Evolutionary conservation across 1,140 invertebrate species (phyloP).

Genomic region (Oncopeltus fasciatus): DNA sequence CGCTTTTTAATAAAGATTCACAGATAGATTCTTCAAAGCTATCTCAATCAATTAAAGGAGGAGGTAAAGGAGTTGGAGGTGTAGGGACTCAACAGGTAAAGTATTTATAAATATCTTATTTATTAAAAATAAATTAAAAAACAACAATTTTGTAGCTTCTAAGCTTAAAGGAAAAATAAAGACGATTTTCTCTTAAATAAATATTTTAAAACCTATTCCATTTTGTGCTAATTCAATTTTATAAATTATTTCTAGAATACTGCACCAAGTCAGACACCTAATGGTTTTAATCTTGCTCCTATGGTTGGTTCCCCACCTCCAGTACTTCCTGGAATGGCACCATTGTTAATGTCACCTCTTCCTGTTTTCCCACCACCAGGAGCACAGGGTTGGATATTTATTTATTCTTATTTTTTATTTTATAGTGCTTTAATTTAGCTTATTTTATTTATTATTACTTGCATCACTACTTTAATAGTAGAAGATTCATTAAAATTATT

Average conservation of each 20-base stretch:
- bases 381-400: background rate
- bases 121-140: too few relatives aligned
- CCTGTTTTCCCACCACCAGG: slow-evolving; percentile 17
- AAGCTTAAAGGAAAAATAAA: background rate
- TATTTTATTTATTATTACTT: too few relatives aligned
- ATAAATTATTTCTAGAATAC: background rate
- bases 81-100: slow-evolving; percentile 34
- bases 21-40: slow-evolving; percentile 26
- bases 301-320: slow-evolving; percentile 29
- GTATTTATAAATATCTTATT: background rate
- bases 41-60: slow-evolving; percentile 53
- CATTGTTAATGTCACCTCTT: slow-evolving; percentile 42
- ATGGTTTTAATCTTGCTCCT: slow-evolving; percentile 27
- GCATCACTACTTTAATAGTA: too few relatives aligned
- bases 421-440: background rate
- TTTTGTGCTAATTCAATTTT: too few relatives aligned
- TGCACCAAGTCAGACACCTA: slow-evolving; percentile 20
- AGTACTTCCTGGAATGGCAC: slow-evolving; percentile 35
- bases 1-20: slow-evolving; percentile 19
- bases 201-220: too few relatives aligned
- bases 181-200: background rate
- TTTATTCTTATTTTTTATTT: background rate
- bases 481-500: too few relatives aligned
- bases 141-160: too few relatives aligned
- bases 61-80: slow-evolving; percentile 58